Percentiles rank a stretch among this genome's conserved stretches.
Evolutionary conservation across 2,113 vertebrate genomes (phyloP).

Genomic region (Trinectes maculatus): DNA sequence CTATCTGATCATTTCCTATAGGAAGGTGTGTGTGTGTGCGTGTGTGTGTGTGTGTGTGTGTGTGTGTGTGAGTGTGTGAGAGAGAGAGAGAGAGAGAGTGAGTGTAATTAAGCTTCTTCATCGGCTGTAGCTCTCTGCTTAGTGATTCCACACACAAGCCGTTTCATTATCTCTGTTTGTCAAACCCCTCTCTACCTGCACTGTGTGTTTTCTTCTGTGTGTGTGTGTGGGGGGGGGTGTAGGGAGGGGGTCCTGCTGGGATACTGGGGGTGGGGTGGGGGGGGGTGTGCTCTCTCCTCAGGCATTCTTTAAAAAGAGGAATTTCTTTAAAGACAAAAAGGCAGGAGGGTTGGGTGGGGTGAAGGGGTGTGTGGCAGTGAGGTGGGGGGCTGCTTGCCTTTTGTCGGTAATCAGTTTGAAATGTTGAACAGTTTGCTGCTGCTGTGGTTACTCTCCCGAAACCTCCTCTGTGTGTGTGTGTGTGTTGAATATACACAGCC

Average conservation of each 20-base stretch:
- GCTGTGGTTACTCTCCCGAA: slow-evolving; percentile 46
- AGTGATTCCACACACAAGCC: slow-evolving; percentile 31
- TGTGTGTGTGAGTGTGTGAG: slow-evolving; percentile 4
- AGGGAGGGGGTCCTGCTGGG: slow-evolving; percentile 58
- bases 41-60: slow-evolving; percentile 1
- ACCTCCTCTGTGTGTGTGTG: slow-evolving; percentile 53
- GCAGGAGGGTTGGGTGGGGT: slow-evolving; percentile 61
- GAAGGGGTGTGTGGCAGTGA: slow-evolving; percentile 47
- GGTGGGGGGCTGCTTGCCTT: slow-evolving; percentile 66
- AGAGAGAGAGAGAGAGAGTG: neutral
- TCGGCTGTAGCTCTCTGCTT: slow-evolving; percentile 6
- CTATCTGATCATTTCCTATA: slow-evolving; percentile 80
- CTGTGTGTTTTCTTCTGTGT: slow-evolving; percentile 16
- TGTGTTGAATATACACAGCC: slow-evolving; percentile 58
- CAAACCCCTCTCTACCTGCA: slow-evolving; percentile 49
- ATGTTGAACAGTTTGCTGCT: slow-evolving; percentile 70
- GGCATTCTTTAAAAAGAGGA: slow-evolving; percentile 79
- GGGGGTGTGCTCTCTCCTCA: slow-evolving; percentile 49
- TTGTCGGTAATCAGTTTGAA: slow-evolving; percentile 77
- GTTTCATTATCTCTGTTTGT: slow-evolving; percentile 57
- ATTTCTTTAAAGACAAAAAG: slow-evolving; percentile 83
- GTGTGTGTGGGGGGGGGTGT: slow-evolving; percentile 20
- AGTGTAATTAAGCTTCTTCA: slow-evolving; percentile 49
- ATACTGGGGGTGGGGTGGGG: slow-evolving; percentile 47
- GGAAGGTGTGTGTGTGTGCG: slow-evolving; percentile 30